Percentiles rank a stretch among this genome's conserved stretches.
Conservation (phyloP, 2,797 vertebrate genomes). For the Anas georgica region DNA sequence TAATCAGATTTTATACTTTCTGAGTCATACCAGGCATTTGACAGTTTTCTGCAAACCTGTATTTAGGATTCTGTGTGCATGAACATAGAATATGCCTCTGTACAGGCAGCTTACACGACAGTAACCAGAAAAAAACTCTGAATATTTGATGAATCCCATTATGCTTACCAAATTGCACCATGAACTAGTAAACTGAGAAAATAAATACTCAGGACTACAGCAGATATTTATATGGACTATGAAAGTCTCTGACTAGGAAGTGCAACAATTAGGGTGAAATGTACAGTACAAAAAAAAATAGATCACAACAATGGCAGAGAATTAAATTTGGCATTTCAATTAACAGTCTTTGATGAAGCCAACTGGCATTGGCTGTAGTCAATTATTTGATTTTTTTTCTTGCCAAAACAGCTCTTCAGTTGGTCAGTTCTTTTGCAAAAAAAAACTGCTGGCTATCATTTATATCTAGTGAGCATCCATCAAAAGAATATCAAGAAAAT, state of each 20-base stretch:
- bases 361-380: not conserved
- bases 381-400: not conserved
- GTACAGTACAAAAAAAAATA: not conserved
- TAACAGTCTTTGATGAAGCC: not conserved
- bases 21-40: not conserved
- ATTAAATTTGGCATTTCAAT: not conserved
- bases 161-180: not conserved
- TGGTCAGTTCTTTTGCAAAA: not conserved
- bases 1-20: not conserved
- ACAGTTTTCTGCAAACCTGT: not conserved
- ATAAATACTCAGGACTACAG: not conserved
- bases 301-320: not conserved
- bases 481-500: not conserved
- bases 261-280: not conserved
- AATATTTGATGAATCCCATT: not conserved
- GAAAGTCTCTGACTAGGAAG: not conserved
- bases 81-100: not conserved
- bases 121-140: not conserved
- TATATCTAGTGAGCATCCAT: not conserved
- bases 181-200: not conserved
- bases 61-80: not conserved
- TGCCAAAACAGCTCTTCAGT: not conserved
- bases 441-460: not conserved
- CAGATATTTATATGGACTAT: not conserved
- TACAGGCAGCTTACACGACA: not conserved